Evolutionary conservation across 2,797 vertebrate genomes (phyloP).

Genomic region (Gymnoscopelus braueri): DNA sequence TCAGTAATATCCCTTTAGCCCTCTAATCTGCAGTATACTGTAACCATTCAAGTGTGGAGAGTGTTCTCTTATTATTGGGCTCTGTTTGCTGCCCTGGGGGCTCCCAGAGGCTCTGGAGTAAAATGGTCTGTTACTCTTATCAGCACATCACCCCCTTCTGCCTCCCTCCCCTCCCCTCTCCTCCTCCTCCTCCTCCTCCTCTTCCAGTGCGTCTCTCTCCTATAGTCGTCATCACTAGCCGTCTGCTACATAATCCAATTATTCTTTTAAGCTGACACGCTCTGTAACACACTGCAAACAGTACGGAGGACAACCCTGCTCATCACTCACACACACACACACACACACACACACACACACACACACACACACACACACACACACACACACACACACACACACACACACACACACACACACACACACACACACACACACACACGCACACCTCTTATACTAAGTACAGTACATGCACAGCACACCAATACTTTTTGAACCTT

Average conservation of each 20-base stretch:
- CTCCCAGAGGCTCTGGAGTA: slow-evolving; percentile 51
- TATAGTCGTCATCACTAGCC: slow-evolving; percentile 66
- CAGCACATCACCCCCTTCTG: slow-evolving; percentile 51
- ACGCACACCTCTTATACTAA: not conserved
- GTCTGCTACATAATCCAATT: slow-evolving; percentile 82
- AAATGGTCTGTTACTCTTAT: slow-evolving; percentile 66
- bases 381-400: slow-evolving; percentile 8
- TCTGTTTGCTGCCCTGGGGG: slow-evolving; percentile 53
- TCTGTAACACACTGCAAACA: slow-evolving; percentile 70
- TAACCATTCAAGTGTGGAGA: slow-evolving; percentile 43
- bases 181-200: not conserved
- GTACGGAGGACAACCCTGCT: slow-evolving; percentile 42
- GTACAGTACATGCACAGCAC: not conserved
- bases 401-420: slow-evolving; percentile 3
- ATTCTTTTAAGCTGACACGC: slow-evolving; percentile 80
- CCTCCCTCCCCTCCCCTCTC: slow-evolving; percentile 42
- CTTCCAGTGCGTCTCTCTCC: not conserved
- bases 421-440: not conserved
- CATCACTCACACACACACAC: slow-evolving; percentile 32
- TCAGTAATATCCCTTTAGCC: slow-evolving; percentile 64
- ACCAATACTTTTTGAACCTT: slow-evolving; percentile 10
- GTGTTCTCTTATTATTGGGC: slow-evolving; percentile 40
- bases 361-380: slow-evolving; percentile 11
- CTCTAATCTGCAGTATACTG: slow-evolving; percentile 53
- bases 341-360: not conserved